Evolutionary conservation across 1,140 invertebrate species (phyloP), one percentile per base, ranked within the genome.

Genomic region (Zaprionus tsacasi): DNA sequence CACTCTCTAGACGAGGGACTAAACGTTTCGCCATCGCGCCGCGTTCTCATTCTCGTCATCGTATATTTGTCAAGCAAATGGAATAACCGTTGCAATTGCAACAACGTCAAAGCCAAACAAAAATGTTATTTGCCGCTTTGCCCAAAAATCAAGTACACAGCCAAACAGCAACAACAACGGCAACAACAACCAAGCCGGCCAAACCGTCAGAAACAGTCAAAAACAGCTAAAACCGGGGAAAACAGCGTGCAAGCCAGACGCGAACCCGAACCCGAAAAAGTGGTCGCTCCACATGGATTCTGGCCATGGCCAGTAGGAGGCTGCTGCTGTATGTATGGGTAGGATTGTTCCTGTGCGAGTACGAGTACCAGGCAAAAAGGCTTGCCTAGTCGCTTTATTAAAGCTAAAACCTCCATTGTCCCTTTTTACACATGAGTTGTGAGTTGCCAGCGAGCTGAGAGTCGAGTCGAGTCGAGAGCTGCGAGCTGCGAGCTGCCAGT

Each of bases 41-140:
- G 17, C 66, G 33, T 60, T 17, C 43, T 25, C 71, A 36, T 57
- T n/a, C 56, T 76, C 59, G 66, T 78, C 81, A 67, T 75, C 77
- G 85, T 88, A 76, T 88, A 89, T 88, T 88, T 88, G 85, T 88
- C 85, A 90, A 90, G 85, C 81, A 88, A 88, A 88, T 88, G 85
- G 85, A 88, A 88, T 85, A 90, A 85, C 85, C 81, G 81, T 81
- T 89, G 85, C 78, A 85, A 88, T 88, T 85, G 85, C 85, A 89
- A 89, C 75, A 88, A 88, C 85, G 85, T 88, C 85, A 89, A 89
- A 88, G 81, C 78, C 81, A 88, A 88, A 88, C 85, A 88, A 88
- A 88, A 88, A 88, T 88, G 85, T 89, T 88, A 88, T 88, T 88
- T 88, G 85, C 85, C 85, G 85, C 81, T 88, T 88, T 88, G 71